Percentiles rank a stretch among this genome's conserved stretches.
These are phyloP conservation scores for Sphaeramia orbicularis DNA, from an alignment of 2,797 vertebrate genomes.

Conservation along the genomic window DNA sequence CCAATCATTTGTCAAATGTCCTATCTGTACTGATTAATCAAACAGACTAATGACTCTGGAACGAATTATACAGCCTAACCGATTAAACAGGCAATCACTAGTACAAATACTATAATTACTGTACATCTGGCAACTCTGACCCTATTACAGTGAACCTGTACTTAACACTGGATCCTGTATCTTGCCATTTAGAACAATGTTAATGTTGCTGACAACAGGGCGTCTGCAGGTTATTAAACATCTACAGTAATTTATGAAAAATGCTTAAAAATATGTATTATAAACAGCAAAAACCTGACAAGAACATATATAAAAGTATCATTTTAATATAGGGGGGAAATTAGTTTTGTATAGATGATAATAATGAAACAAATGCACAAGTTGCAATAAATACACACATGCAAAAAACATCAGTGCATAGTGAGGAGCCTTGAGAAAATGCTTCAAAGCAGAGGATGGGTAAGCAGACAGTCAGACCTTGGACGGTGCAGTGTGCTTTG, in stretches of 20 bases:
- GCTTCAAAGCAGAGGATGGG: slow-evolving; percentile 27
- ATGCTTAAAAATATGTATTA: neutral
- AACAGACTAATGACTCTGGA: no score
- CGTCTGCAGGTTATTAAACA: slow-evolving; percentile 26
- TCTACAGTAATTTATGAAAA: neutral
- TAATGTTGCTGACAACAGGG: slow-evolving; percentile 12
- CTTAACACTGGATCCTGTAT: slow-evolving; percentile 7
- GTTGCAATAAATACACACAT: slow-evolving; percentile 23
- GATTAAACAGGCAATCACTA: no score
- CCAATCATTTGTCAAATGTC: no score
- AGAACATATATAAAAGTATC: neutral
- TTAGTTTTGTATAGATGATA: neutral
- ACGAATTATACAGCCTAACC: no score
- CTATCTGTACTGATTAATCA: no score
- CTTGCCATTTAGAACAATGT: neutral
- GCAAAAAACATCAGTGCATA: slow-evolving; percentile 36
- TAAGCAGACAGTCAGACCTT: slow-evolving; percentile 17
- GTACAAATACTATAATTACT: no score
- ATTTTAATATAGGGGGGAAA: neutral
- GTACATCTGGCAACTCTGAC: no score
- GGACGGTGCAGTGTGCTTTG: slow-evolving; percentile 27
- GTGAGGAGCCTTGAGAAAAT: slow-evolving; percentile 15
- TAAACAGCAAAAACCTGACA: neutral
- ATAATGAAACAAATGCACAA: slow-evolving; percentile 2
- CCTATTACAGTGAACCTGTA: neutral